Evolutionary conservation across 2,888 invertebrate species (phyloP).

Genomic region (Hydrotaea diabolus): DNA sequence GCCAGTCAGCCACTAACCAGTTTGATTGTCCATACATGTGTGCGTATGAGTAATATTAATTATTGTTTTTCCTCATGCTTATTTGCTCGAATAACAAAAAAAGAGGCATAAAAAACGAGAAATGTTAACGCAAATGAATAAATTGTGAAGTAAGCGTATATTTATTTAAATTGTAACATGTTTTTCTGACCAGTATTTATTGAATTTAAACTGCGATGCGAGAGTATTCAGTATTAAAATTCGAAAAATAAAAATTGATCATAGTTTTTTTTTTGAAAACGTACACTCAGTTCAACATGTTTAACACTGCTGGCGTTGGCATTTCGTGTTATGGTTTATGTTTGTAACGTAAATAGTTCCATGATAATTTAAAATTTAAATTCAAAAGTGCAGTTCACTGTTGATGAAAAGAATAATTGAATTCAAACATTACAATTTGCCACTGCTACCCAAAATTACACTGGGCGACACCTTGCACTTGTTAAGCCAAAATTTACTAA

Average conservation of each 20-base stretch:
- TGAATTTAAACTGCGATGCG: neutral
- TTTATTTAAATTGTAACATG: conserved; percentile 20
- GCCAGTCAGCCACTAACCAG: neutral
- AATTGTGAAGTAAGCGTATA: conserved; percentile 4
- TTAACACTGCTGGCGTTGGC: too few species aligned
- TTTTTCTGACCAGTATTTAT: conserved; percentile 12
- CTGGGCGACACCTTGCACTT: too few species aligned
- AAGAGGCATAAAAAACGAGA: neutral
- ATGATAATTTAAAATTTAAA: too few species aligned
- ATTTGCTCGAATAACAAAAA: neutral
- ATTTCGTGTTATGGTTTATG: too few species aligned
- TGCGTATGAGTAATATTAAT: conserved; percentile 34
- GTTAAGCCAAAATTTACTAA: too few species aligned
- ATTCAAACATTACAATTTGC: too few species aligned
- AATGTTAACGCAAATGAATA: conserved; percentile 2
- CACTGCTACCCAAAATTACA: too few species aligned
- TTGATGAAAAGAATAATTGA: too few species aligned
- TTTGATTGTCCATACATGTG: neutral
- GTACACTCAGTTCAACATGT: too few species aligned
- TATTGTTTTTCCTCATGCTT: conserved; percentile 17
- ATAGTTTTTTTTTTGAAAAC: too few species aligned
- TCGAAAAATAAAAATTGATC: neutral
- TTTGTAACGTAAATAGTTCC: too few species aligned
- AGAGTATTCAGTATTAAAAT: neutral
- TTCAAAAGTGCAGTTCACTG: too few species aligned